Evolutionary conservation across 2,113 vertebrate species (phyloP), one percentile per base, ranked within the genome.

Genomic region (Charadrius vociferus): DNA sequence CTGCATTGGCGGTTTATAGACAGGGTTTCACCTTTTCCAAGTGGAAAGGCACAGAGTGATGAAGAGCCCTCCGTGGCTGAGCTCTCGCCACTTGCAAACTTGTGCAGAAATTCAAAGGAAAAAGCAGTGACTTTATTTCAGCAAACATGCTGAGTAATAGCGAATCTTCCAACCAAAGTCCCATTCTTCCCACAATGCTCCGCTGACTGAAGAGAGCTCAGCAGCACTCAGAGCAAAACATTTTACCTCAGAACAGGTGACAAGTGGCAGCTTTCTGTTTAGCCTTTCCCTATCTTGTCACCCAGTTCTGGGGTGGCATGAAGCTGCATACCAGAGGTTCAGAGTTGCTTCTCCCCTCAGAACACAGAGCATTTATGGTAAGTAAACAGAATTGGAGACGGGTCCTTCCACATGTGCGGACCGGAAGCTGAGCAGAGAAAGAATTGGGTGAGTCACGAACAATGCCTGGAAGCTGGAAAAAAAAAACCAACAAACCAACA

Each of bases 381-480:
- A 88, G 34, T 30, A 94, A 92, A 93, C 52, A 90, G 49, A 59
- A 74, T 83, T 88, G 63, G 41, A 93, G 73, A 43, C 21, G 0
- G 26, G n/a, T 62, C 23, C 27, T 80, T 86, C 75, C 90, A 95
- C 85, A 62, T 32, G 45, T 90, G 81, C 8, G 17, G n/a, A 23
- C n/a, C 9, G 83, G 97, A 97, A 95, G 66, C 80, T 47, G 55
- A 95, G 72, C 88, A 0, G 9, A 88, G 55, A 96, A 88, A 62
- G 81, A 92, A 90, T 43, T 50, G 17, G 50, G 87, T 92, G 92
- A 95, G 59, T 86, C 88, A 94, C 1, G 1, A 96, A 97, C 94
- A 97, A 97, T 97, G 90, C 95, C 95, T 81, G 97, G 97, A 97
- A 97, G 86, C 92, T 32, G 37, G 3, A 84, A 86, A 90, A 93